Evolutionary conservation across 2,888 invertebrate species (phyloP).

Genomic region (Drosophila dives): DNA sequence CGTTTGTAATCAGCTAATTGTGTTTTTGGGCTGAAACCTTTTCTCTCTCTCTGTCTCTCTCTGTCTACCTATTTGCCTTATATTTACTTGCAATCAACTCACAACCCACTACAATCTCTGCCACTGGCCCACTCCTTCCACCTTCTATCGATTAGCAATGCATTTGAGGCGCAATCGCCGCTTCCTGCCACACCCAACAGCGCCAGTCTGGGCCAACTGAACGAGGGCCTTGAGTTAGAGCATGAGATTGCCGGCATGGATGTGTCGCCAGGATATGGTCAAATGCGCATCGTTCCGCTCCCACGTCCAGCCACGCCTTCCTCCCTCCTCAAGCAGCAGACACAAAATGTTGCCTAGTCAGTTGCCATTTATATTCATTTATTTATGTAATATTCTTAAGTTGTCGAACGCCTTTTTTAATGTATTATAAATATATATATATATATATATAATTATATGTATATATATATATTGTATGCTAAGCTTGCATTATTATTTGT

Average conservation of each 20-base stretch:
- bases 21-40: conserved; percentile 4
- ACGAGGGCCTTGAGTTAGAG: conserved; percentile 51
- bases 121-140: not conserved
- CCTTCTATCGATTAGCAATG: conserved; percentile 46
- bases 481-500: conserved; percentile 10
- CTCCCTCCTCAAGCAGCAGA: conserved; percentile 21
- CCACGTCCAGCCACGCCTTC: conserved; percentile 2
- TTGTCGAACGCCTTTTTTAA: conserved; percentile 46
- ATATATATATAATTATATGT: not conserved
- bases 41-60: not conserved
- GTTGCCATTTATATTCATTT: conserved; percentile 7
- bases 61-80: conserved; percentile 28
- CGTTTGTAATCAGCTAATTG: conserved; percentile 25
- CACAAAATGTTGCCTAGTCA: conserved; percentile 38
- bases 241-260: conserved; percentile 28
- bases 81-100: conserved; percentile 35
- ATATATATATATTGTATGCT: not conserved
- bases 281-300: not conserved
- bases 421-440: conserved; percentile 16
- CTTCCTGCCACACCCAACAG: conserved; percentile 33
- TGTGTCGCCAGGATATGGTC: conserved; percentile 17
- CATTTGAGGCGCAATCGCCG: conserved; percentile 55
- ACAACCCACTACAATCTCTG: not conserved
- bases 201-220: conserved; percentile 58
- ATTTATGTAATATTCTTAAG: conserved; percentile 32